Evolutionary conservation across 35 echinoderm and acorn worm species (phyloP).

Genomic region (Ophiothrix spiculata): DNA sequence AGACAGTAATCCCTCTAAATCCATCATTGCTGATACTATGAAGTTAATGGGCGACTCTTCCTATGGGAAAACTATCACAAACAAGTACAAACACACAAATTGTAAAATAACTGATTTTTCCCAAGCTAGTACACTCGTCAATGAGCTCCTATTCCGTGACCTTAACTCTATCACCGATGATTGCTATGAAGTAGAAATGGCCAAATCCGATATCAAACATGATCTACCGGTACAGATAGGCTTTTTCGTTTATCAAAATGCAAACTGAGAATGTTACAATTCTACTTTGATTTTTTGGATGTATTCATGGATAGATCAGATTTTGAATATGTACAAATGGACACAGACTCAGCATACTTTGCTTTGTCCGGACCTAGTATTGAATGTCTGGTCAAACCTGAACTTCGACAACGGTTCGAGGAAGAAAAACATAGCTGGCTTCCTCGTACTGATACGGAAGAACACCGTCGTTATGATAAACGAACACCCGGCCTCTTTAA

Average conservation of each 20-base stretch:
- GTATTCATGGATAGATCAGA: constrained; percentile 26
- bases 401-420: background rate
- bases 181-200: background rate
- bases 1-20: constrained; percentile 6
- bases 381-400: background rate
- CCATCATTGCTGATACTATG: constrained; percentile 15
- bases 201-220: background rate
- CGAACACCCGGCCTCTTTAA: constrained; percentile 57
- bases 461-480: constrained; percentile 33
- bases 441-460: constrained; percentile 31
- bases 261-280: constrained; percentile 25
- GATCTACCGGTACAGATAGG: constrained; percentile 25
- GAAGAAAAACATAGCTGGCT: constrained; percentile 42
- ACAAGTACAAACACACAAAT: background rate
- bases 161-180: background rate
- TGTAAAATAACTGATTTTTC: background rate
- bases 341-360: constrained; percentile 65
- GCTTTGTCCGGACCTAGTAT: constrained; percentile 3
- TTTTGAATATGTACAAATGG: constrained; percentile 59
- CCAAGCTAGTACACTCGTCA: background rate
- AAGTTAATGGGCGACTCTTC: constrained; percentile 5
- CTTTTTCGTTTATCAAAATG: constrained; percentile 20
- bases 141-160: background rate
- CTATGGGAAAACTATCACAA: constrained; percentile 43
- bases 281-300: constrained; percentile 50